Evolutionary conservation across 2,888 invertebrate genomes (phyloP), one percentile per base, ranked within the genome.

Genomic region (Doris montereyensis): DNA sequence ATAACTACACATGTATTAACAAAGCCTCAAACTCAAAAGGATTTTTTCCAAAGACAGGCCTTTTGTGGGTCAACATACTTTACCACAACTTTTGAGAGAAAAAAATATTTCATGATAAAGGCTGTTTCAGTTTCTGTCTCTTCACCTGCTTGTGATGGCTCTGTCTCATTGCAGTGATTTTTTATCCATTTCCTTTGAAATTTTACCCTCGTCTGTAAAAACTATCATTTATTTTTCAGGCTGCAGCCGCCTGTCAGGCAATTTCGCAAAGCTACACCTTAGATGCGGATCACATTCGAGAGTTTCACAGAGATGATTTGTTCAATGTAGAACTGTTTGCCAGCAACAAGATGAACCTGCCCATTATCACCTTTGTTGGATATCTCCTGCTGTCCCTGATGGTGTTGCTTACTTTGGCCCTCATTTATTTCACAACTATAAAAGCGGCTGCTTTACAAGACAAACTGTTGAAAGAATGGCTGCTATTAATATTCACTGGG

Each of bases 271-370:
- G 35, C 17, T 57, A 21, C 21, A 21, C 72, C 17, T 57, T 67
- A 4, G 79, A 79, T 1, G 60, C 26, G 10, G 75, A 75, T 57
- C 60, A 26, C 32, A 60, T 67, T 2, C 52, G 75, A 32, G 79
- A 79, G 57, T 79, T 67, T 34, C 58, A 52, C 41, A 57, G n/a
- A 26, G 79, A 79, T 79, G 79, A 79, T 5, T 60, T 79, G 17
- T 79, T 68, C 79, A 79, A 79, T 75, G 79, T 79, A 8, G 79
- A 79, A 70, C 35, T 79, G 24, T 79, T 60, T 79, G 79, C 79
- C 35, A 79, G 73, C 30, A n/a, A 67, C 30, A 70, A 79, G n/a
- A 68, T 79, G n/a, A 68, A 79, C 4, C 41, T 58, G 41, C 60
- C 35, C 13, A 34, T 79, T 70, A 28, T 21, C n/a, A 70, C 68